Percentiles rank a stretch among this genome's conserved stretches.
These are phyloP conservation scores for Oxygymnocypris stewartii DNA, from an alignment of 2,113 vertebrate species.

Conservation along the genomic window DNA sequence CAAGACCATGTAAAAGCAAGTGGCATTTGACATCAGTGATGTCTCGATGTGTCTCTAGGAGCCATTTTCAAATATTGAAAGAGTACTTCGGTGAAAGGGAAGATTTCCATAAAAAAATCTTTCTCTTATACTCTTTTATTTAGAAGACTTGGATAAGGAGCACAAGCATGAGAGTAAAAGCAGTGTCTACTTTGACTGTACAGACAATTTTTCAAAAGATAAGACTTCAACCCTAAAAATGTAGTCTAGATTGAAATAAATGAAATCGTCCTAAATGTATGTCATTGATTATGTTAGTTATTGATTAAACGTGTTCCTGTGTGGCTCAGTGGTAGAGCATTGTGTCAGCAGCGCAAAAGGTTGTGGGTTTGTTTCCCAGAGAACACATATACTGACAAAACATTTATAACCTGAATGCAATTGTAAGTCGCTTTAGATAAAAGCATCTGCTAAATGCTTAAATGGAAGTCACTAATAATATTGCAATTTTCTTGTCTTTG, in stretches of 20 bases:
- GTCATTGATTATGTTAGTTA: too few species aligned
- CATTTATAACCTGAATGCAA: too few species aligned
- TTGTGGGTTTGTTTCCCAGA: too few species aligned
- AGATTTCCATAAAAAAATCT: not conserved
- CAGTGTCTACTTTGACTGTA: not conserved
- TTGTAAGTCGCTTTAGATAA: too few species aligned
- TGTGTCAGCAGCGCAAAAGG: too few species aligned
- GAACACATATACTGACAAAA: too few species aligned
- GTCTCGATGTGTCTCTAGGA: not conserved
- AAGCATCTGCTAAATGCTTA: too few species aligned
- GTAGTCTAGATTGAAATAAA: not conserved
- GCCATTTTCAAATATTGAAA: not conserved
- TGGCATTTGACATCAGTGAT: constrained; percentile 16
- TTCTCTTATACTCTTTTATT: not conserved
- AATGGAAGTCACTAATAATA: too few species aligned
- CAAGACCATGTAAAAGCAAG: not conserved
- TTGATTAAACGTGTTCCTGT: too few species aligned
- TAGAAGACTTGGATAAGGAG: not conserved
- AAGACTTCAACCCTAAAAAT: not conserved
- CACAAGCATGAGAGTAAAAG: not conserved
- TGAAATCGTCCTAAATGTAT: not conserved
- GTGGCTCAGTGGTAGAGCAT: too few species aligned
- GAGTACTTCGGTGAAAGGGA: not conserved
- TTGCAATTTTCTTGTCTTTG: too few species aligned
- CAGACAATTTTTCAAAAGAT: not conserved